phyloP scores from a whole-genome alignment of 1,140 invertebrate species.

The Hylyphantes graminicola region DNA sequence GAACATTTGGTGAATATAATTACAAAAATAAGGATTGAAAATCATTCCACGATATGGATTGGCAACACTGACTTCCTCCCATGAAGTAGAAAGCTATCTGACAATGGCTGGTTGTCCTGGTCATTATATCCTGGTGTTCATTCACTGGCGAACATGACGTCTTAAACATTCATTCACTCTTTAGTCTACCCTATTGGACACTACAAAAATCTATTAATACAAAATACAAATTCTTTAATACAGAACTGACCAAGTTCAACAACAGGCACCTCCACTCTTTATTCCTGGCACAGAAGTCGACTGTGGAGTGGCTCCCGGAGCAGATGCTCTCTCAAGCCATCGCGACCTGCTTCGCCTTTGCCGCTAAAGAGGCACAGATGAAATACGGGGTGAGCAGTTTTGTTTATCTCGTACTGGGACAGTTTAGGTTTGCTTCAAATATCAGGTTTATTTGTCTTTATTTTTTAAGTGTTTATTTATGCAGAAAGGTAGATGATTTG shows the following conservation, averaged over 20 bases:
- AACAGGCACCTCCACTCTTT: slow-evolving; percentile 34
- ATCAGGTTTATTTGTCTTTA: background rate
- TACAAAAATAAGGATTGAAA: too few relatives aligned
- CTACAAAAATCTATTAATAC: too few relatives aligned
- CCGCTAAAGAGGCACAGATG: slow-evolving; percentile 34
- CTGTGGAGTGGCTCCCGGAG: slow-evolving; percentile 16
- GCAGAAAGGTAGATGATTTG: too few relatives aligned
- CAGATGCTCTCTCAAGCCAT: slow-evolving; percentile 38
- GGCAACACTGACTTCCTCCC: too few relatives aligned
- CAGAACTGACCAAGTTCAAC: background rate
- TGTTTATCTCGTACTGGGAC: background rate
- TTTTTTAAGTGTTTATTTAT: background rate
- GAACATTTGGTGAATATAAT: too few relatives aligned
- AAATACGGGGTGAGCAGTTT: slow-evolving; percentile 58
- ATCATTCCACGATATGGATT: too few relatives aligned
- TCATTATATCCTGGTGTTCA: too few relatives aligned
- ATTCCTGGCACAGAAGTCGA: slow-evolving; percentile 34
- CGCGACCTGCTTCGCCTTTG: slow-evolving; percentile 46
- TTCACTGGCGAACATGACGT: too few relatives aligned
- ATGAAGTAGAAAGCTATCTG: too few relatives aligned
- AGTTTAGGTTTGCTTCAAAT: background rate
- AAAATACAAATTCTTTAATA: background rate
- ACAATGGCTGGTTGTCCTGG: too few relatives aligned
- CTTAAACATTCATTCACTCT: too few relatives aligned
- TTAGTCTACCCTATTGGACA: too few relatives aligned